phyloP scores from a whole-genome alignment of 2,113 vertebrate genomes.

The Sialia sialis region DNA sequence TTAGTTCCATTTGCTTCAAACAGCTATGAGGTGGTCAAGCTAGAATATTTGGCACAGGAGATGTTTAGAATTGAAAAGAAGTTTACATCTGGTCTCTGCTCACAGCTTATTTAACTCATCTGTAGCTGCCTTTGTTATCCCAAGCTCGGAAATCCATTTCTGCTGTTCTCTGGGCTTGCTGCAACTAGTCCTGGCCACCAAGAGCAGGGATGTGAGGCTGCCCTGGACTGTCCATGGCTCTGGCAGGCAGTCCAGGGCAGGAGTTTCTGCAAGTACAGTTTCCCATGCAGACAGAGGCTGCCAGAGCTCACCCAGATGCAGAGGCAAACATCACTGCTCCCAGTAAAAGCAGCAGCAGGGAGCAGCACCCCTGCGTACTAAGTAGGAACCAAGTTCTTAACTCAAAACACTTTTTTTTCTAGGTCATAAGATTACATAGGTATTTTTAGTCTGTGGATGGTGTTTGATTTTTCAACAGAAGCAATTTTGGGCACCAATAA shows the following conservation, averaged over 20 bases:
- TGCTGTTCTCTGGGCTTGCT: not conserved
- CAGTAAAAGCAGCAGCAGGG: not conserved
- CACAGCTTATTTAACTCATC: not conserved
- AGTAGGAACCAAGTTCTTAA: not conserved
- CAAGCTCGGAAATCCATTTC: not conserved
- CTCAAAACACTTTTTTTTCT: not conserved
- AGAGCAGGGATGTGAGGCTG: not conserved
- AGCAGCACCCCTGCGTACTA: not conserved
- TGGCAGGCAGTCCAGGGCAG: not conserved
- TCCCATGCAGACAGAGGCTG: not conserved
- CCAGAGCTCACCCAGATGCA: not conserved
- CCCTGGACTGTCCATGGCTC: accelerated
- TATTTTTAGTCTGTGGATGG: not conserved
- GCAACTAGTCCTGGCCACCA: not conserved
- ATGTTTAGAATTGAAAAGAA: slow-evolving; percentile 29
- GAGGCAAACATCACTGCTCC: not conserved
- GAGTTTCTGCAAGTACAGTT: not conserved
- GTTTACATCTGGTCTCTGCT: slow-evolving; percentile 23
- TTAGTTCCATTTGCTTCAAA: slow-evolving; percentile 37
- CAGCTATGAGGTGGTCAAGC: slow-evolving; percentile 41
- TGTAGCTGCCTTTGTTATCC: not conserved
- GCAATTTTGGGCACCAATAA: not conserved
- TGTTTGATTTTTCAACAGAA: not conserved
- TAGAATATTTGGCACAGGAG: slow-evolving; percentile 22
- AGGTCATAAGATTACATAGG: not conserved